Evolutionary conservation across 1,140 invertebrate species (phyloP).

Genomic region (Chrysomallon squamiferum): DNA sequence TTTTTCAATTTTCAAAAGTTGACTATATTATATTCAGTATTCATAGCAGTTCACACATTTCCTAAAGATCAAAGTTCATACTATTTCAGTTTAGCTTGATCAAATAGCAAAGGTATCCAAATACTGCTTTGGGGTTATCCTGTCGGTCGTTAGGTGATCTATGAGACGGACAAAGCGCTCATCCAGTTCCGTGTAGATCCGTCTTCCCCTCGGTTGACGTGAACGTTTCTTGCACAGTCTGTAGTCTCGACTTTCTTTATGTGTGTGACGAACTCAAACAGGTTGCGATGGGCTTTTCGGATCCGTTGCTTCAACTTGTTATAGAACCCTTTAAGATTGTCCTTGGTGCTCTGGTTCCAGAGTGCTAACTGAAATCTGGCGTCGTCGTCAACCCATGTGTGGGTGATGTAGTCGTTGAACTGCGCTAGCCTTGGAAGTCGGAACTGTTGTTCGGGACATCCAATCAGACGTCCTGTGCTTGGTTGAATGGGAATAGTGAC

Average conservation of each 20-base stretch:
- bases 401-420: constrained; percentile 2
- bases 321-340: constrained; percentile 2
- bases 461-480: neutral
- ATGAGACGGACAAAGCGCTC: too few species aligned
- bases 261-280: neutral
- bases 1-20: too few species aligned
- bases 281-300: neutral
- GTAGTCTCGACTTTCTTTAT: neutral
- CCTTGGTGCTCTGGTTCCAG: neutral
- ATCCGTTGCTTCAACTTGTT: neutral
- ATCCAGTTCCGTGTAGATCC: too few species aligned
- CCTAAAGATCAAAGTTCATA: too few species aligned
- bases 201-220: too few species aligned
- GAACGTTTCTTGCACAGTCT: neutral
- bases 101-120: too few species aligned
- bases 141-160: too few species aligned
- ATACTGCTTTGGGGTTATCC: too few species aligned
- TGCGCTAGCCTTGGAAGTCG: neutral
- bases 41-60: too few species aligned
- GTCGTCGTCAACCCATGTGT: neutral
- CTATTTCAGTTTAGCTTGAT: too few species aligned
- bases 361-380: neutral
- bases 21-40: too few species aligned
- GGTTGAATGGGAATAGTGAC: neutral
- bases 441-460: neutral